Conservation (phyloP, 2,113 vertebrate species). For the Macrotis lagotis region DNA sequence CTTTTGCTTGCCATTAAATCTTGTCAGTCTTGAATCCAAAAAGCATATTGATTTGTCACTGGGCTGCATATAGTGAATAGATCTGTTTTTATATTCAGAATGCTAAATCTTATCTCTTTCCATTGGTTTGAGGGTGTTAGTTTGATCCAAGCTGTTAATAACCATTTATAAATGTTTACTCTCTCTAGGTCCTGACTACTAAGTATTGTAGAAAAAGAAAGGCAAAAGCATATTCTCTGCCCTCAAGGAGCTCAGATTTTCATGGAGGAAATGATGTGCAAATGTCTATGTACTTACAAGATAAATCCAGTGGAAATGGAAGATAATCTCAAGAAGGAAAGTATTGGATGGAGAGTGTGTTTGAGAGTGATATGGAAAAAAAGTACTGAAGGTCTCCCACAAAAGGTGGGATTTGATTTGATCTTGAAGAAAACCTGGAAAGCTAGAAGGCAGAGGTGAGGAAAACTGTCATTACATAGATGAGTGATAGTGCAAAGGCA, state of each 20-base stretch:
- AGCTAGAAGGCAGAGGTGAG: not conserved
- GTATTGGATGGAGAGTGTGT: not conserved
- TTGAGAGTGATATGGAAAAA: not conserved
- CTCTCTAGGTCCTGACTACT: not conserved
- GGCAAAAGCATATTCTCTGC: not conserved
- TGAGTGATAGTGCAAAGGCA: not conserved
- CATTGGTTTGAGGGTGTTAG: slow-evolving; percentile 35
- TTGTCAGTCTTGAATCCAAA: slow-evolving; percentile 64
- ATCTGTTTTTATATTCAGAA: slow-evolving; percentile 71
- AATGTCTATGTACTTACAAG: not conserved
- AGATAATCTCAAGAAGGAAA: not conserved
- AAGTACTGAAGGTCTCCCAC: not conserved
- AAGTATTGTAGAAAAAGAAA: not conserved
- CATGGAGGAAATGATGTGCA: not conserved
- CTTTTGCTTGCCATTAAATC: slow-evolving; percentile 60
- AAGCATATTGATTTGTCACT: slow-evolving; percentile 71
- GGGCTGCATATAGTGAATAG: slow-evolving; percentile 46
- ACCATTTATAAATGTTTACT: not conserved
- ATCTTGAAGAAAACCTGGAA: not conserved
- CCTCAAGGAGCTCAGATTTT: not conserved
- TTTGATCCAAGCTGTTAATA: slow-evolving; percentile 5
- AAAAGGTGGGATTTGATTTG: not conserved
- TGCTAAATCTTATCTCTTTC: slow-evolving; percentile 63
- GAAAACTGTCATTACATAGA: not conserved
- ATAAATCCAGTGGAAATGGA: not conserved